Conservation (phyloP, 2,797 vertebrate species). For the Rhinella marina region DNA sequence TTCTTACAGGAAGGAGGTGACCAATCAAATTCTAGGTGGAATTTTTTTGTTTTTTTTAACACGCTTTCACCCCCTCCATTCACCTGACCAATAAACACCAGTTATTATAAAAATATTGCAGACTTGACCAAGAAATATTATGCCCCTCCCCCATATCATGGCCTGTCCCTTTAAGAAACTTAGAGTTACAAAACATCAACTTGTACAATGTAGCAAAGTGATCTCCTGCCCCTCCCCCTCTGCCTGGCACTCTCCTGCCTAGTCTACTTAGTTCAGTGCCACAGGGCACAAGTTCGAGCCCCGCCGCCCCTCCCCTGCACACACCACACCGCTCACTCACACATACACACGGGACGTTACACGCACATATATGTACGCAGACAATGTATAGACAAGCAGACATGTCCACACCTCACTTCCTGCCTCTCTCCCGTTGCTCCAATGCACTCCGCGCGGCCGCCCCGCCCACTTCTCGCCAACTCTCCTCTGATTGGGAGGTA, state of each 20-base stretch:
- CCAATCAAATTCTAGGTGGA: too few relatives aligned
- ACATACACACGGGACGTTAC: background rate
- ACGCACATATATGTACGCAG: conserved; percentile 10
- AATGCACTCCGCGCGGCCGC: background rate
- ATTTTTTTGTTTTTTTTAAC: too few relatives aligned
- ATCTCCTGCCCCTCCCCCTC: background rate
- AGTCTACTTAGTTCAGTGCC: conserved; percentile 14
- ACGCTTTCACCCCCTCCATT: too few relatives aligned
- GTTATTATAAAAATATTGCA: too few relatives aligned
- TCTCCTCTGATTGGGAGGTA: background rate
- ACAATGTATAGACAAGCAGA: conserved; percentile 11
- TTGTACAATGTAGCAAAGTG: background rate
- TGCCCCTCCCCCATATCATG: background rate
- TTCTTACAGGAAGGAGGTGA: too few relatives aligned
- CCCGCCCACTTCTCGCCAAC: background rate
- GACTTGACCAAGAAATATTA: too few relatives aligned
- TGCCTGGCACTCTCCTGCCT: conserved; percentile 10
- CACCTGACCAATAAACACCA: too few relatives aligned
- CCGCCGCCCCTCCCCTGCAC: background rate
- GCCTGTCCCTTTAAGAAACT: background rate
- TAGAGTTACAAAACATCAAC: background rate
- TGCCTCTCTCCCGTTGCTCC: conserved; percentile 44
- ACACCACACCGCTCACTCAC: background rate
- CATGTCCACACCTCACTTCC: conserved; percentile 50
- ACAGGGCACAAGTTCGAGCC: background rate